Percentiles rank a stretch among this genome's conserved stretches.
Evolutionary conservation across 1,140 invertebrate genomes (phyloP).

Genomic region (Euura saliciscinereae): DNA sequence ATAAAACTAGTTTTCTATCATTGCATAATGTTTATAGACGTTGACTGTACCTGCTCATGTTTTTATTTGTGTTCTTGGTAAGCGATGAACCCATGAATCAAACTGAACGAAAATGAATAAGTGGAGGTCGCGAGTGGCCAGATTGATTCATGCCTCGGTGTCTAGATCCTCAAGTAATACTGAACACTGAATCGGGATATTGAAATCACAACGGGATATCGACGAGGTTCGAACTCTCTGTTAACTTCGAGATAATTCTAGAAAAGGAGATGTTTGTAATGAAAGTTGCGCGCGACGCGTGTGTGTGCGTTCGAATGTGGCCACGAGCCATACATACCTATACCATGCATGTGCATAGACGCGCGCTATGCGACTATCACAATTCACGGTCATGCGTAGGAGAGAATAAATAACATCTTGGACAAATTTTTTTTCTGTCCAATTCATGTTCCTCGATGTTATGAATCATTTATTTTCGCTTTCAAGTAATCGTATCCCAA

Average conservation of each 20-base stretch:
- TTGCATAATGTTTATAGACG: too few relatives aligned
- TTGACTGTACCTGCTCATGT: conserved; percentile 38
- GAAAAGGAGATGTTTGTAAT: conserved; percentile 4
- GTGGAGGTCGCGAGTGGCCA: neutral
- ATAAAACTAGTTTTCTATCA: too few relatives aligned
- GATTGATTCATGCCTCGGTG: neutral
- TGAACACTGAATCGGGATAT: neutral
- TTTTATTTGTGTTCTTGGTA: conserved; percentile 32
- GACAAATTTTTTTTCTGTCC: too few relatives aligned
- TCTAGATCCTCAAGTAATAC: neutral
- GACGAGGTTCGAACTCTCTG: too few relatives aligned
- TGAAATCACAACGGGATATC: too few relatives aligned
- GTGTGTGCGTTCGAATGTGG: neutral
- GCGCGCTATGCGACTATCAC: too few relatives aligned
- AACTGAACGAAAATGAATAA: neutral
- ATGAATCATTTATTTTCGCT: too few relatives aligned
- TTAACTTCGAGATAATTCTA: conserved; percentile 1
- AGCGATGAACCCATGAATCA: conserved; percentile 41
- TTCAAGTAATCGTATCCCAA: too few relatives aligned
- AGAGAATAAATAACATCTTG: too few relatives aligned
- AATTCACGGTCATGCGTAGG: too few relatives aligned
- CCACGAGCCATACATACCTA: neutral
- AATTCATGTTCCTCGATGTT: too few relatives aligned
- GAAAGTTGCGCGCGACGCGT: neutral
- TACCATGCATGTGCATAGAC: too few relatives aligned